A percentile compares a stretch with the other conserved stretches of the same genome.
These are phyloP conservation scores for Parauchenoglanis punctatus DNA, from an alignment of 2,797 vertebrate genomes.

Conservation along the genomic window DNA sequence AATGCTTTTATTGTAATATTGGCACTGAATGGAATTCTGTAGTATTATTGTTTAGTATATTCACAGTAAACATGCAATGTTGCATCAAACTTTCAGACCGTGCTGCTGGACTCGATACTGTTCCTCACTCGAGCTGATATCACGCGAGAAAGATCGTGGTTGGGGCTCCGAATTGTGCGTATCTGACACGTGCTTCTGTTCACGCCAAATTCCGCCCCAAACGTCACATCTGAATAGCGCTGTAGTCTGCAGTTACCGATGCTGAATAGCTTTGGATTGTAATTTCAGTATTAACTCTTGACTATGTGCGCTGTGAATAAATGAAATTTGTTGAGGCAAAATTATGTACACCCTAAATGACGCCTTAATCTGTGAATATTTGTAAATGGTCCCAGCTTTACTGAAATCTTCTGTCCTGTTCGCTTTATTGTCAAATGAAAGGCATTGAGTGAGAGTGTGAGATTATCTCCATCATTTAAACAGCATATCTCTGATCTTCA, in stretches of 20 bases:
- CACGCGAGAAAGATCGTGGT: not conserved
- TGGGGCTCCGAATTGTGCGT: not conserved
- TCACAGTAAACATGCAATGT: not conserved
- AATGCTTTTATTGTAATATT: not conserved
- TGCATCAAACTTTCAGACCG: not conserved
- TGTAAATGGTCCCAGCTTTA: not conserved
- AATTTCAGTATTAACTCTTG: not conserved
- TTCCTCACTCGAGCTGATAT: not conserved
- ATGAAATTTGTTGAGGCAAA: not conserved
- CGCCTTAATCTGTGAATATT: not conserved
- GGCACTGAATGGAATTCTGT: not conserved
- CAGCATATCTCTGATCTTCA: slow-evolving; percentile 11
- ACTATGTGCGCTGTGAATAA: not conserved
- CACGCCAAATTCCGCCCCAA: not conserved
- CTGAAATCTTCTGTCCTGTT: not conserved
- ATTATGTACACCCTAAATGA: not conserved
- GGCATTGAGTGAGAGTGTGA: not conserved
- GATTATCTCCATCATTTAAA: slow-evolving; percentile 18
- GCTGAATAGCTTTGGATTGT: not conserved
- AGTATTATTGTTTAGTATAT: not conserved
- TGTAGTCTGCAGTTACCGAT: not conserved
- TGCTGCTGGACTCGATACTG: not conserved
- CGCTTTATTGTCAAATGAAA: not conserved
- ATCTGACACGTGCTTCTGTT: not conserved
- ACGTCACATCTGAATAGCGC: not conserved